A percentile compares a stretch with the other conserved stretches of the same genome.
Evolutionary conservation across 2,888 invertebrate species (phyloP).

Genomic region (Agrilus cyanescens): DNA sequence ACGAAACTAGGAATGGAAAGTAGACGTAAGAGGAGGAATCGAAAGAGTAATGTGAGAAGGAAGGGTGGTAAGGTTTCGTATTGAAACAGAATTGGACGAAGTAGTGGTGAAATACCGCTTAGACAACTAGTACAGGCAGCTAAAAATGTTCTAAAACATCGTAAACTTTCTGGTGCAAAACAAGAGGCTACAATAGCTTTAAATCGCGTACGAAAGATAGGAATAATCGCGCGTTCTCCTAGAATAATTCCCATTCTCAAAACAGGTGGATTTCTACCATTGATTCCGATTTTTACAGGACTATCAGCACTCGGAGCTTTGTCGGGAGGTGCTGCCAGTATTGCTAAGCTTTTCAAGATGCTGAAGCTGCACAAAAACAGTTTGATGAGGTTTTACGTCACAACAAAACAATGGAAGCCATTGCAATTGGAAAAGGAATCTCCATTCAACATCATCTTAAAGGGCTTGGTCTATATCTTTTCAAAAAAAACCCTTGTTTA

Average conservation of each 20-base stretch:
- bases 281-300: too few species aligned
- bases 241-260: conserved; percentile 8
- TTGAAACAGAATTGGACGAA: too few species aligned
- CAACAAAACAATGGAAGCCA: conserved; percentile 20
- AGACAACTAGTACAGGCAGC: not conserved
- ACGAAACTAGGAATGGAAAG: conserved; percentile 10
- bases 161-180: too few species aligned
- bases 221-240: not conserved
- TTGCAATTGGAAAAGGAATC: conserved; percentile 17
- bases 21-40: too few species aligned
- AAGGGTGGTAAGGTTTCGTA: too few species aligned
- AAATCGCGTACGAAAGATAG: not conserved
- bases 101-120: not conserved
- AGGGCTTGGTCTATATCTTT: conserved; percentile 11
- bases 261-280: conserved; percentile 18
- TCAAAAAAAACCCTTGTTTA: too few species aligned
- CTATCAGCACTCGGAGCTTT: conserved; percentile 18
- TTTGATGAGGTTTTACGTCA: conserved; percentile 20
- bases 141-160: too few species aligned
- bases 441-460: conserved; percentile 14
- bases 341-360: conserved; percentile 19
- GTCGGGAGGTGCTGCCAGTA: conserved; percentile 16
- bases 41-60: too few species aligned
- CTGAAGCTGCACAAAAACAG: conserved; percentile 14
- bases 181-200: too few species aligned